phyloP scores from a whole-genome alignment of 2,888 invertebrate species.

The Clepsis dumicolana region DNA sequence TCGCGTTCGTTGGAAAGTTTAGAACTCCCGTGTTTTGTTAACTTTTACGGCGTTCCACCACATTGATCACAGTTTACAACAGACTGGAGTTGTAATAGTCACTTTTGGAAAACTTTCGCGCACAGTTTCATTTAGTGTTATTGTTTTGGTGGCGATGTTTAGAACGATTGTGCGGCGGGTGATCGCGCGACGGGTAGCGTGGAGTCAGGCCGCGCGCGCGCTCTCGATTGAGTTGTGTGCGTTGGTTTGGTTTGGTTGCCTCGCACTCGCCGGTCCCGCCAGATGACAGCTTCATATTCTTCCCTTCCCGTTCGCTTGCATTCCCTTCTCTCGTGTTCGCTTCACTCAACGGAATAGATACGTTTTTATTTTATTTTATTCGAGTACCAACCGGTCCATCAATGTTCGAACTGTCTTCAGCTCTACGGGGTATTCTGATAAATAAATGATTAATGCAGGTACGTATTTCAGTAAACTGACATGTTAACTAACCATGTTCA shows the following conservation, averaged over 20 bases:
- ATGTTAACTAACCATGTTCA: conserved; percentile 8
- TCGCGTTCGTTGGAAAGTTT: conserved; percentile 73
- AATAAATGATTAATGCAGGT: conserved; percentile 54
- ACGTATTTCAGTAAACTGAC: conserved; percentile 36
- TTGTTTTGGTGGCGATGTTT: conserved; percentile 42
- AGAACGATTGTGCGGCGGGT: conserved; percentile 10
- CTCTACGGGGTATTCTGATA: conserved; percentile 56
- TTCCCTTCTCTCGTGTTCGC: conserved; percentile 47
- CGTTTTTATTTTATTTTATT: conserved; percentile 74
- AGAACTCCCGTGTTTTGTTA: conserved; percentile 72
- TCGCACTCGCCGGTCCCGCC: conserved; percentile 54
- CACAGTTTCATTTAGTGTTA: conserved; percentile 50
- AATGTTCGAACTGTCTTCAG: conserved; percentile 61
- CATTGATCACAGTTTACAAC: conserved; percentile 63
- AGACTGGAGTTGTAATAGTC: conserved; percentile 66
- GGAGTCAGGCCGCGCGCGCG: conserved; percentile 68
- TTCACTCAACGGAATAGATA: conserved; percentile 69
- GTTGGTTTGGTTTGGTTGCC: conserved; percentile 31
- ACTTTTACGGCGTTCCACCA: conserved; percentile 68
- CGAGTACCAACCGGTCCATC: conserved; percentile 62
- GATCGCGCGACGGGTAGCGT: conserved; percentile 48
- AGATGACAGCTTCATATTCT: conserved; percentile 76
- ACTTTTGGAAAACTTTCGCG: conserved; percentile 46
- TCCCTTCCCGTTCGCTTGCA: conserved; percentile 63
- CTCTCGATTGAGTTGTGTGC: conserved; percentile 57